These are phyloP conservation scores for Blomia tropicalis DNA, from an alignment of 2,888 invertebrate genomes.

Conservation along the genomic window DNA sequence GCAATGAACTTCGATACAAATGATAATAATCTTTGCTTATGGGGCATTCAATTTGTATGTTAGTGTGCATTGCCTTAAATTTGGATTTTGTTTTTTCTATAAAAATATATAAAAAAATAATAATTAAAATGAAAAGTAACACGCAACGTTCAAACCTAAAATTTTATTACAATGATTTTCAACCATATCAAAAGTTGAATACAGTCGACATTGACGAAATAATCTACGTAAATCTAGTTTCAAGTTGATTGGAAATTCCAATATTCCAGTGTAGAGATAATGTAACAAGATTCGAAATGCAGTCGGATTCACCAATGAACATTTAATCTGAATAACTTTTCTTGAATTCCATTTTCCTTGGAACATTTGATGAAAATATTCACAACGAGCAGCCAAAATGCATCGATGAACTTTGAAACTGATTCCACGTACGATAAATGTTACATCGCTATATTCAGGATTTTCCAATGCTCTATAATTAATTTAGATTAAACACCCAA, in stretches of 20 bases:
- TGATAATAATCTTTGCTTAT: neutral
- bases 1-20: neutral
- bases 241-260: neutral
- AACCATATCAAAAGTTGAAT: neutral
- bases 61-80: neutral
- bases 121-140: no score
- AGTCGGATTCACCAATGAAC: conserved; percentile 10
- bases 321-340: conserved; percentile 14
- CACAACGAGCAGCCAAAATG: conserved; percentile 37
- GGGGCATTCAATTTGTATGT: neutral
- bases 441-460: conserved; percentile 36
- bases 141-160: no score
- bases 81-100: neutral
- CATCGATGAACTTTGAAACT: conserved; percentile 38
- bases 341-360: conserved; percentile 21
- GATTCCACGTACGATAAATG: conserved; percentile 37
- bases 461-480: conserved; percentile 33
- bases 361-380: conserved; percentile 38
- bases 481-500: neutral
- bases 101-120: no score
- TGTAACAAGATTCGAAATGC: conserved; percentile 13
- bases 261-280: conserved; percentile 19
- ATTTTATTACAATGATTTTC: neutral
- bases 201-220: conserved; percentile 12
- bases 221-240: conserved; percentile 11